phyloP scores from a whole-genome alignment of 2,113 vertebrate species.

The Bufo bufo region DNA sequence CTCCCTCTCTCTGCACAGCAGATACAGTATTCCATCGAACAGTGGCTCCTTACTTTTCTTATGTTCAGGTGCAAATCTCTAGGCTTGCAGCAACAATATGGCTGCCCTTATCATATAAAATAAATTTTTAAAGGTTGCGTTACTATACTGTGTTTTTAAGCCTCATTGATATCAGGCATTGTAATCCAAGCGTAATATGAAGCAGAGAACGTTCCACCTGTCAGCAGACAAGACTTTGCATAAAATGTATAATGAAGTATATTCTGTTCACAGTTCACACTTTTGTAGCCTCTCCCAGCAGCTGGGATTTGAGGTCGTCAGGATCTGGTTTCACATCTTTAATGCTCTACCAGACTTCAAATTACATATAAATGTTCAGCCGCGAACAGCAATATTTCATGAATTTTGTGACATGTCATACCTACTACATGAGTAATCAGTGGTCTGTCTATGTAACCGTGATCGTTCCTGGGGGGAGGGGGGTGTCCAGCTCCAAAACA shows the following conservation, averaged over 20 bases:
- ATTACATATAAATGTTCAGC: neutral
- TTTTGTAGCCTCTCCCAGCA: neutral
- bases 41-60: neutral
- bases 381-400: neutral
- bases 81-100: neutral
- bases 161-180: neutral
- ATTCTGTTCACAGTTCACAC: slow-evolving; percentile 6
- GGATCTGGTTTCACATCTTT: neutral
- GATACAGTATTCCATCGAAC: neutral
- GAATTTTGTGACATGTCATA: neutral
- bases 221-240: neutral
- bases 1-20: neutral
- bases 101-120: neutral
- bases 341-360: neutral
- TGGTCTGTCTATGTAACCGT: too few relatives aligned
- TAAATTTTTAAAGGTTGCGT: neutral
- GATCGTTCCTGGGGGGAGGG: neutral
- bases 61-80: neutral
- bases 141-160: neutral
- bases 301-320: neutral
- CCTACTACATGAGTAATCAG: neutral
- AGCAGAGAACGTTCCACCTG: slow-evolving; percentile 14
- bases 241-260: slow-evolving; percentile 18
- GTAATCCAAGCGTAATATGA: neutral
- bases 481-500: neutral